phyloP scores from a whole-genome alignment of 1,140 invertebrate genomes.

The Heliconius congener region DNA sequence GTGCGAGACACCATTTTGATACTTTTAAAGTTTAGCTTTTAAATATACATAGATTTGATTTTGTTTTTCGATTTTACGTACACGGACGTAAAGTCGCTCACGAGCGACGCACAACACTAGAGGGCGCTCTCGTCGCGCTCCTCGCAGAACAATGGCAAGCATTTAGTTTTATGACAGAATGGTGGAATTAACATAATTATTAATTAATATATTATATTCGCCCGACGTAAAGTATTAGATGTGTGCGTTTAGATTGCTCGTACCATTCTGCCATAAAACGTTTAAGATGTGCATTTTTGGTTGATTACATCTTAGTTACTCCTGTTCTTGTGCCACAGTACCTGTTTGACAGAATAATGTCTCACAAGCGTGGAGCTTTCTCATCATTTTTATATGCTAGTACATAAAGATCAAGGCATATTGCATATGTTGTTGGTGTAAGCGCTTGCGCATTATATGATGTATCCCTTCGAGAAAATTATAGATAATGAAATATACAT shows the following conservation, averaged over 20 bases:
- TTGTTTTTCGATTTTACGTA: slow-evolving; percentile 38
- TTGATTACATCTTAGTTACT: slow-evolving; percentile 57
- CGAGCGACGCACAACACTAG: slow-evolving; percentile 22
- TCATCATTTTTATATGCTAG: slow-evolving; percentile 60
- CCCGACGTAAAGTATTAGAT: slow-evolving; percentile 50
- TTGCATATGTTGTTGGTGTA: slow-evolving; percentile 54
- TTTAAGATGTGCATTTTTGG: slow-evolving; percentile 54
- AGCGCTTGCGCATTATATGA: slow-evolving; percentile 12
- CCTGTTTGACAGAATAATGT: slow-evolving; percentile 63
- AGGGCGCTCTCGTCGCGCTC: slow-evolving; percentile 11
- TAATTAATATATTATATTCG: slow-evolving; percentile 34
- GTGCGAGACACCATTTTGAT: background rate
- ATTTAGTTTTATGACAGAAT: slow-evolving; percentile 73
- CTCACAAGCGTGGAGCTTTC: slow-evolving; percentile 64
- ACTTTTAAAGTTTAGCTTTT: slow-evolving; percentile 8
- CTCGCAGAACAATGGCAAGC: slow-evolving; percentile 49
- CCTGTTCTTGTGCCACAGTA: slow-evolving; percentile 67
- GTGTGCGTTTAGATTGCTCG: slow-evolving; percentile 37
- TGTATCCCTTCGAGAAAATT: slow-evolving; percentile 14
- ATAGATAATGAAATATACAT: slow-evolving; percentile 32
- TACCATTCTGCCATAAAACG: slow-evolving; percentile 61
- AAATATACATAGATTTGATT: slow-evolving; percentile 9
- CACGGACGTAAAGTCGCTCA: slow-evolving; percentile 24
- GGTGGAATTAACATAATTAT: slow-evolving; percentile 44
- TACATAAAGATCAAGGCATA: slow-evolving; percentile 64